Conservation (phyloP, 1,140 invertebrate species). For the Polypedilum pembai region DNA sequence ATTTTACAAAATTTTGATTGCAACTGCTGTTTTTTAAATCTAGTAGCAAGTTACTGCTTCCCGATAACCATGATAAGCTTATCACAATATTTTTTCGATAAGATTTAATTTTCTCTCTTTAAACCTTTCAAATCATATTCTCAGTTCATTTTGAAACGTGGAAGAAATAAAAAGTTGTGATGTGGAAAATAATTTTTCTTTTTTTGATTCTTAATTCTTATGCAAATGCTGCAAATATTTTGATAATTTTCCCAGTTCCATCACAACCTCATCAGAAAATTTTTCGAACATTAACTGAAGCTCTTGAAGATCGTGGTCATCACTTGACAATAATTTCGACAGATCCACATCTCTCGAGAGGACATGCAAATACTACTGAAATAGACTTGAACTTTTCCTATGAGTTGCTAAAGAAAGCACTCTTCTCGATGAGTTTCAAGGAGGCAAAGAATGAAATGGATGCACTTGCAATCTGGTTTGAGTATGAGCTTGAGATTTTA, state of each 20-base stretch:
- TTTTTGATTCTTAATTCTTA: neutral
- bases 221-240: conserved; percentile 35
- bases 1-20: neutral
- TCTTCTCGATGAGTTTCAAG: conserved; percentile 17
- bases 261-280: conserved; percentile 45
- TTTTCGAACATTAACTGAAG: conserved; percentile 43
- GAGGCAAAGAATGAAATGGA: conserved; percentile 4
- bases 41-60: neutral
- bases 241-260: conserved; percentile 45
- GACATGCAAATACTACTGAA: neutral
- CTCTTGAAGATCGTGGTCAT: conserved; percentile 46
- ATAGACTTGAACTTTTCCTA: neutral
- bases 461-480: neutral
- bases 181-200: neutral
- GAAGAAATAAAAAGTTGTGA: neutral
- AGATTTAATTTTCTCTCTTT: neutral
- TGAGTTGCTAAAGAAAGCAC: conserved; percentile 22
- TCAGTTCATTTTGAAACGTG: conserved; percentile 2
- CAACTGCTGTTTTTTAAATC: neutral
- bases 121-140: neutral
- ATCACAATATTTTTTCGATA: neutral
- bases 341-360: conserved; percentile 35
- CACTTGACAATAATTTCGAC: conserved; percentile 43
- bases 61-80: conserved; percentile 16
- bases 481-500: neutral